These are phyloP conservation scores for Papilio machaon DNA, from an alignment of 1,140 invertebrate species.

Conservation along the genomic window DNA sequence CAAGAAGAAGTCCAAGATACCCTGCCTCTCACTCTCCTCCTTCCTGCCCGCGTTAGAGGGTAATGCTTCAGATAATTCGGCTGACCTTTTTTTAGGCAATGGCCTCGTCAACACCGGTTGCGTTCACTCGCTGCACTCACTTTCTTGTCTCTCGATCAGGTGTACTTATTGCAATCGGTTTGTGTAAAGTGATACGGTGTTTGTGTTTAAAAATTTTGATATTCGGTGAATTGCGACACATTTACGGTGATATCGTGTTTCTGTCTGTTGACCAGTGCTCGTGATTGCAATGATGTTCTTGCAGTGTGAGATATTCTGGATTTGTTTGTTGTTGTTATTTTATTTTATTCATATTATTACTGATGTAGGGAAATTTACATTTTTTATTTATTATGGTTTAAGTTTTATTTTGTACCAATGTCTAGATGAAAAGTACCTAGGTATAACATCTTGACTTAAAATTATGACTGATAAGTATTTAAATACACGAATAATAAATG, in stretches of 20 bases:
- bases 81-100: slow-evolving; percentile 69
- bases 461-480: neutral
- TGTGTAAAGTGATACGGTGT: slow-evolving; percentile 66
- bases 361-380: neutral
- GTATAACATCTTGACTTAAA: neutral
- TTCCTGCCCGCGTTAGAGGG: slow-evolving; percentile 77
- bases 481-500: neutral
- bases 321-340: slow-evolving; percentile 1
- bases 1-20: slow-evolving; percentile 79
- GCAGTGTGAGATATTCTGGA: neutral
- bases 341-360: neutral
- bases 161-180: slow-evolving; percentile 68
- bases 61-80: slow-evolving; percentile 54
- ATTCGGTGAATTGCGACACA: slow-evolving; percentile 2
- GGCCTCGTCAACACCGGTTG: slow-evolving; percentile 73
- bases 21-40: slow-evolving; percentile 73
- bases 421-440: too few relatives aligned
- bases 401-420: neutral
- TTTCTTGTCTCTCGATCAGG: slow-evolving; percentile 77
- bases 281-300: slow-evolving; percentile 20
- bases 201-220: slow-evolving; percentile 42
- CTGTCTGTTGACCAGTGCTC: neutral
- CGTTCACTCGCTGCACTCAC: slow-evolving; percentile 75
- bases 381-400: neutral
- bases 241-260: neutral